These are phyloP conservation scores for Keiferia lycopersicella DNA, from an alignment of 2,888 invertebrate species.

Conservation along the genomic window DNA sequence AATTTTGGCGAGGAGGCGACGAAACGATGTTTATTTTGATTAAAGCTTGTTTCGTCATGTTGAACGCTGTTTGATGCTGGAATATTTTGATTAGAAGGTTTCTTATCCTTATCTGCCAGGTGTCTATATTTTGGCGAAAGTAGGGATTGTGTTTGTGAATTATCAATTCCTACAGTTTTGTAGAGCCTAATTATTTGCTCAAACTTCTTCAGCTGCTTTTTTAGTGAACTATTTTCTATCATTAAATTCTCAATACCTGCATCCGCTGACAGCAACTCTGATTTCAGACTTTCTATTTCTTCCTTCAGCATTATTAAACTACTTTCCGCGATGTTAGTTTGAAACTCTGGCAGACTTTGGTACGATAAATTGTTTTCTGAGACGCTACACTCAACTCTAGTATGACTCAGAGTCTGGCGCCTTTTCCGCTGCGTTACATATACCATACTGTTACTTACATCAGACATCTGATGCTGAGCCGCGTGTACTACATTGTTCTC, in stretches of 20 bases:
- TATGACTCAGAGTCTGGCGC: no score
- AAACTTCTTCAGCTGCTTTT: not conserved
- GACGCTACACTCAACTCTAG: no score
- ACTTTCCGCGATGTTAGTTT: not conserved
- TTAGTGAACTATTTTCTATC: slow-evolving; percentile 7
- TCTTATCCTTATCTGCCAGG: not conserved
- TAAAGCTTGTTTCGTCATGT: not conserved
- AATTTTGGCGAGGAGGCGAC: not conserved
- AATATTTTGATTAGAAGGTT: not conserved
- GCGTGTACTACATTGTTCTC: not conserved
- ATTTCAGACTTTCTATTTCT: not conserved
- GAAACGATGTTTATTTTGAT: not conserved
- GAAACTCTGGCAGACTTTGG: not conserved
- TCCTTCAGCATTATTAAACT: not conserved
- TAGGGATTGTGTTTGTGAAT: not conserved
- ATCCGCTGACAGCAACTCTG: slow-evolving; percentile 1
- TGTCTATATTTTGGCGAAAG: not conserved
- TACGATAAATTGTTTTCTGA: no score
- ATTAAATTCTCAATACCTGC: slow-evolving; percentile 1
- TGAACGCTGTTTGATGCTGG: not conserved
- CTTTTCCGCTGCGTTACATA: not conserved
- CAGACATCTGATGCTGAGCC: not conserved
- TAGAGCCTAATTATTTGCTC: not conserved
- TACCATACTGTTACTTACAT: not conserved
- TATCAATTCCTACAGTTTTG: not conserved